A percentile compares a stretch with the other conserved stretches of the same genome.
phyloP scores from a whole-genome alignment of 2,113 vertebrate species.

The Triplophysa siluroides region DNA sequence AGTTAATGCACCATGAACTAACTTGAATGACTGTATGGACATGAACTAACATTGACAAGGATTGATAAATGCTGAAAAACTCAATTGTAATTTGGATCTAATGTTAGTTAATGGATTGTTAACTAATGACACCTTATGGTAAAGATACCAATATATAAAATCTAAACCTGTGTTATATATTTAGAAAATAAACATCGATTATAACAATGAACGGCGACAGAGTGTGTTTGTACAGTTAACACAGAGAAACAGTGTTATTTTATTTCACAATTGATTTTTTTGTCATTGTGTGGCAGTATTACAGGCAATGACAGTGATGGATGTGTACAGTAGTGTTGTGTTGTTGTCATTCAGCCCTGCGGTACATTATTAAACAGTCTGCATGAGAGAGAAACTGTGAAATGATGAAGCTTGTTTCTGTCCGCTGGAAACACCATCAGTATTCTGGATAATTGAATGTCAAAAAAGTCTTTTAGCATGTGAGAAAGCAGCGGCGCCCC shows the following conservation, averaged over 20 bases:
- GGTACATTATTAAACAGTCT: slow-evolving; percentile 27
- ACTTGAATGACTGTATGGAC: no score
- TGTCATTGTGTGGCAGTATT: slow-evolving; percentile 42
- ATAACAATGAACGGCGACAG: no score
- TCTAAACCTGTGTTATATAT: neutral
- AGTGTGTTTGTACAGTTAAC: no score
- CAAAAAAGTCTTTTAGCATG: slow-evolving; percentile 9
- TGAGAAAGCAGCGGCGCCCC: neutral
- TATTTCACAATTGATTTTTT: slow-evolving; percentile 3
- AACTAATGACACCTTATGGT: no score
- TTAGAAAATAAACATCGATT: no score
- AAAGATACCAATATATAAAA: neutral
- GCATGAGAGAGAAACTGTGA: neutral
- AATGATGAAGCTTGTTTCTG: slow-evolving; percentile 13
- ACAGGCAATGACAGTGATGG: neutral
- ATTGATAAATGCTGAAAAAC: no score
- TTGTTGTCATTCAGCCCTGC: neutral
- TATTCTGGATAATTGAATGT: slow-evolving; percentile 35
- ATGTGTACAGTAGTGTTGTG: slow-evolving; percentile 21
- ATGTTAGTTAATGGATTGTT: no score
- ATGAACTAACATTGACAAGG: no score
- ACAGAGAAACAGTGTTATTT: slow-evolving; percentile 9
- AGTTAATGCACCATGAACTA: no score
- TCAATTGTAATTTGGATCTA: no score
- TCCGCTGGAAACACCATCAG: slow-evolving; percentile 21